Evolutionary conservation across 2,888 invertebrate genomes (phyloP).

Genomic region (Anthrax anthrax): DNA sequence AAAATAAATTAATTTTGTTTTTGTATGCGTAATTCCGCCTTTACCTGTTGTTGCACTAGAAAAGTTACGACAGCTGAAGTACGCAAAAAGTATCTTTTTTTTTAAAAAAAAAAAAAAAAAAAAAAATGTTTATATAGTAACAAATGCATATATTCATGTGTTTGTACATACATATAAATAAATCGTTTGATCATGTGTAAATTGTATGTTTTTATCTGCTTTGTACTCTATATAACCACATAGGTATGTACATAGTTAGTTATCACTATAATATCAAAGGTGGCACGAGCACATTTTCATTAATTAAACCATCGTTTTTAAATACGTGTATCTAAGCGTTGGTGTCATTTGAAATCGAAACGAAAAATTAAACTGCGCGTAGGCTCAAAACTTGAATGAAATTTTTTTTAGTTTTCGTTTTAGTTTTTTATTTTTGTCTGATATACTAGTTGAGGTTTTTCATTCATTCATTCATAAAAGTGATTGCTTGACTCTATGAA

Average conservation of each 20-base stretch:
- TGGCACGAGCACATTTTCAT: conserved; percentile 7
- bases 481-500: too few species aligned
- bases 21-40: neutral
- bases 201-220: too few species aligned
- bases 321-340: neutral
- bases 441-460: too few species aligned
- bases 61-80: neutral
- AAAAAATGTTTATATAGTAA: too few species aligned
- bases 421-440: neutral
- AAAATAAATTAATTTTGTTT: too few species aligned
- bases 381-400: conserved; percentile 6
- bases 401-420: neutral
- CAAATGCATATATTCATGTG: too few species aligned
- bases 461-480: too few species aligned
- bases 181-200: too few species aligned
- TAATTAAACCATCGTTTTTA: conserved; percentile 5
- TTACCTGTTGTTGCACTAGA: neutral
- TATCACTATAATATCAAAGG: neutral
- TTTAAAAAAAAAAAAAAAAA: neutral
- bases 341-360: conserved; percentile 5
- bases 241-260: too few species aligned
- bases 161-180: too few species aligned
- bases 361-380: conserved; percentile 5
- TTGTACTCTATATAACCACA: too few species aligned
- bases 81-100: too few species aligned